A percentile compares a stretch with the other conserved stretches of the same genome.
phyloP scores from a whole-genome alignment of 92 coral and sea anemone genomes.

The Ricordea florida region DNA sequence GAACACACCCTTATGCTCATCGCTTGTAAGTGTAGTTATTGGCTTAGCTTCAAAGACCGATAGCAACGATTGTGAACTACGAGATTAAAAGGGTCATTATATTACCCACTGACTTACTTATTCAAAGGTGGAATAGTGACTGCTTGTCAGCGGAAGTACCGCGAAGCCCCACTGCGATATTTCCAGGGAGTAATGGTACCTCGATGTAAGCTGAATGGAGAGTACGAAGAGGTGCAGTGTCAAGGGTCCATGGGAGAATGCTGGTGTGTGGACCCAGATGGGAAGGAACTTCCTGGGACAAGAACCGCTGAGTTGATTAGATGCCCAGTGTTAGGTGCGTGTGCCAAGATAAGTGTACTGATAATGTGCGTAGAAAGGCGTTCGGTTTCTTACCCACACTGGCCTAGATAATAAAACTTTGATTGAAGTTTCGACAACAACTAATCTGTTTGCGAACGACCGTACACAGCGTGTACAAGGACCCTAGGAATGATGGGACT shows the following conservation, averaged over 20 bases:
- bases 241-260: conserved; percentile 72
- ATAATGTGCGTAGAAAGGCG: too few relatives aligned
- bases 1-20: too few relatives aligned
- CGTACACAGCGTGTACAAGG: too few relatives aligned
- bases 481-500: too few relatives aligned
- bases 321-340: conserved; percentile 76
- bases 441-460: too few relatives aligned
- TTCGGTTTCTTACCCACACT: too few relatives aligned
- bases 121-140: conserved; percentile 57
- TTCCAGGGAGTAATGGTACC: conserved; percentile 54
- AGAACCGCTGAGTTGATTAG: conserved; percentile 30
- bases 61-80: too few relatives aligned
- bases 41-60: too few relatives aligned
- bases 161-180: conserved; percentile 33
- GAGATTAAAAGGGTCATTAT: too few relatives aligned
- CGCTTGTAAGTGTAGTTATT: too few relatives aligned
- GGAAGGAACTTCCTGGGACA: conserved; percentile 68
- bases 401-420: too few relatives aligned
- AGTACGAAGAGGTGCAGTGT: conserved; percentile 87
- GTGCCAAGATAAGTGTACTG: background rate
- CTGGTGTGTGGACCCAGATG: conserved; percentile 91
- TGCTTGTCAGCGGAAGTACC: conserved; percentile 70
- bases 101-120: background rate
- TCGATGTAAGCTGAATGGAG: conserved; percentile 78
- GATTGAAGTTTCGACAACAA: too few relatives aligned